These are phyloP conservation scores for Aphidius ervi DNA, from an alignment of 1,140 invertebrate species.

Conservation along the genomic window DNA sequence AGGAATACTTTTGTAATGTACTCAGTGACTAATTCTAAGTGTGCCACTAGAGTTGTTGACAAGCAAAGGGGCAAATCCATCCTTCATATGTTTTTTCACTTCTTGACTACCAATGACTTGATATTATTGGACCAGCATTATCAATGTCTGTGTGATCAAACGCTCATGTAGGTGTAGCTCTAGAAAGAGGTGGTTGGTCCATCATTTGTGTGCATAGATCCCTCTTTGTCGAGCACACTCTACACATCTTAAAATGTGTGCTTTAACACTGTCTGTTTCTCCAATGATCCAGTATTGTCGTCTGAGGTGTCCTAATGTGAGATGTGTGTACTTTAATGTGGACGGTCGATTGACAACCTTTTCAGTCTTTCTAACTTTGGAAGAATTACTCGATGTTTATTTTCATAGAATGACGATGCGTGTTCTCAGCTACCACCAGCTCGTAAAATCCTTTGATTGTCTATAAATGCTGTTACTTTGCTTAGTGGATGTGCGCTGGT, in stretches of 20 bases:
- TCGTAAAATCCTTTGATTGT: neutral
- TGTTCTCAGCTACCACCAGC: neutral
- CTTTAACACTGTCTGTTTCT: conserved; percentile 18
- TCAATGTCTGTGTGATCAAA: conserved; percentile 45
- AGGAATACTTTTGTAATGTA: conserved; percentile 29
- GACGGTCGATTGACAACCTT: conserved; percentile 25
- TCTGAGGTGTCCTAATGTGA: conserved; percentile 18
- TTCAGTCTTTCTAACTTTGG: conserved; percentile 23
- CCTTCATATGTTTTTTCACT: conserved; percentile 23
- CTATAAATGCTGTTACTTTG: conserved; percentile 2
- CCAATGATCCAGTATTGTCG: conserved; percentile 26
- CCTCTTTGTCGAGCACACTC: conserved; percentile 24
- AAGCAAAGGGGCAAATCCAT: conserved; percentile 32
- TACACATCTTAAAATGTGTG: conserved; percentile 22
- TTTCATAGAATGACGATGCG: neutral
- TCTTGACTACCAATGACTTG: neutral
- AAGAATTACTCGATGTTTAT: conserved; percentile 23
- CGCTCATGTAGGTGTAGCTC: conserved; percentile 30
- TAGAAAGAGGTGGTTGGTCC: no score
- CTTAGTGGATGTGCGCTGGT: neutral
- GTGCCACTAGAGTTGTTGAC: no score
- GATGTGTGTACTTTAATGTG: conserved; percentile 24
- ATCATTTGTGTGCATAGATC: conserved; percentile 27
- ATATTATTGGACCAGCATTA: conserved; percentile 41
- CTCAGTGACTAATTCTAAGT: conserved; percentile 28